Evolutionary conservation across 2,113 vertebrate genomes (phyloP).

Genomic region (Eurypyga helias): DNA sequence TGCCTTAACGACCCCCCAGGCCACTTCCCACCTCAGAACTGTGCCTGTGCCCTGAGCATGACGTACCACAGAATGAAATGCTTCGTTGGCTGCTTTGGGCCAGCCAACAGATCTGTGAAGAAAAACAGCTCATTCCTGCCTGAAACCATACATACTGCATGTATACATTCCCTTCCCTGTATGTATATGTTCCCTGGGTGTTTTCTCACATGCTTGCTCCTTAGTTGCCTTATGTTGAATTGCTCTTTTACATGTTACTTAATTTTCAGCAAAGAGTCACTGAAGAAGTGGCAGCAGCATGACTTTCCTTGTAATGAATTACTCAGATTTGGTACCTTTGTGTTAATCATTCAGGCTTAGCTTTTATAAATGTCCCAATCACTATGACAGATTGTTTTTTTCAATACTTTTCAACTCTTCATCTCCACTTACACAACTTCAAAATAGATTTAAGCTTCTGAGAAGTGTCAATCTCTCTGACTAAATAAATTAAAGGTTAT

Average conservation of each 20-base stretch:
- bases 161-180: neutral
- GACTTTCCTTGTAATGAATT: neutral
- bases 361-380: neutral
- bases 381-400: conserved; percentile 15
- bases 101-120: too few species aligned
- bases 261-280: neutral
- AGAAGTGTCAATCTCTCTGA: conserved; percentile 30
- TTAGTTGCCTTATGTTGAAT: neutral
- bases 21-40: too few species aligned
- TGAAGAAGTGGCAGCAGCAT: neutral
- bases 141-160: neutral
- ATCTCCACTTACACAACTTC: neutral
- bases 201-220: neutral
- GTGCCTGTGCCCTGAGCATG: too few species aligned
- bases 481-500: conserved; percentile 34
- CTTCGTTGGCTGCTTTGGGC: too few species aligned
- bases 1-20: too few species aligned
- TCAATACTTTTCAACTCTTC: neutral
- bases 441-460: conserved; percentile 3
- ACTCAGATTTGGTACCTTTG: neutral
- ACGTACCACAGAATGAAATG: too few species aligned
- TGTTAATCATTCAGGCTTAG: neutral
- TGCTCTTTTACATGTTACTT: neutral
- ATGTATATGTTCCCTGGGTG: neutral
- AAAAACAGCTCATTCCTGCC: too few species aligned